These are phyloP conservation scores for Lycia hirtaria DNA, from an alignment of 2,888 invertebrate species.

Conservation along the genomic window DNA sequence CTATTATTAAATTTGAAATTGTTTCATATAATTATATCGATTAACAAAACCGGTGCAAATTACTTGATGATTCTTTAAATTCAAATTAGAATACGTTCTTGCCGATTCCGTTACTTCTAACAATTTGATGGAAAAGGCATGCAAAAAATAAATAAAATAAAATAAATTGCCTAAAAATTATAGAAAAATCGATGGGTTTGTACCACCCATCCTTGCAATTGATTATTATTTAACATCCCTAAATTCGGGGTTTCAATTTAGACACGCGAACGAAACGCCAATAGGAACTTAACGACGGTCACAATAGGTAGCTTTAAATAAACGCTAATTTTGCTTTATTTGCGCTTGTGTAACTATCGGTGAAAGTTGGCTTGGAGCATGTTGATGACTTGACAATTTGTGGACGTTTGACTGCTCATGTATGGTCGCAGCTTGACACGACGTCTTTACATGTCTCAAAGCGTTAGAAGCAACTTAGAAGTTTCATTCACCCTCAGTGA, in stretches of 20 bases:
- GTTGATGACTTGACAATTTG: slow-evolving; percentile 43
- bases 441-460: slow-evolving; percentile 5
- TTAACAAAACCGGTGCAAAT: no score
- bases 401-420: slow-evolving; percentile 5
- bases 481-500: slow-evolving; percentile 7
- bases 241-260: slow-evolving; percentile 51
- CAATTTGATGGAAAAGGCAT: no score
- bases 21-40: no score
- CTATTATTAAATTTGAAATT: no score
- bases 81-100: no score
- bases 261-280: slow-evolving; percentile 62
- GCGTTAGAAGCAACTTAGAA: not conserved
- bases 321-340: slow-evolving; percentile 61
- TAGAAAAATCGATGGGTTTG: no score
- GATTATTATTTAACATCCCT: not conserved
- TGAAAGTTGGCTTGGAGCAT: slow-evolving; percentile 41
- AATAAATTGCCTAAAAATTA: no score
- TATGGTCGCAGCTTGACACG: not conserved
- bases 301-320: slow-evolving; percentile 60
- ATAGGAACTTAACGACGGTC: slow-evolving; percentile 72
- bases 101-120: no score
- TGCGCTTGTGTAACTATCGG: slow-evolving; percentile 44
- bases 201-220: no score
- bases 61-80: no score
- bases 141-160: no score